Base-by-base conservation (phyloP, 37 sponge, comb jelly and placozoan genomes). In the Oopsacas minuta region DNA sequence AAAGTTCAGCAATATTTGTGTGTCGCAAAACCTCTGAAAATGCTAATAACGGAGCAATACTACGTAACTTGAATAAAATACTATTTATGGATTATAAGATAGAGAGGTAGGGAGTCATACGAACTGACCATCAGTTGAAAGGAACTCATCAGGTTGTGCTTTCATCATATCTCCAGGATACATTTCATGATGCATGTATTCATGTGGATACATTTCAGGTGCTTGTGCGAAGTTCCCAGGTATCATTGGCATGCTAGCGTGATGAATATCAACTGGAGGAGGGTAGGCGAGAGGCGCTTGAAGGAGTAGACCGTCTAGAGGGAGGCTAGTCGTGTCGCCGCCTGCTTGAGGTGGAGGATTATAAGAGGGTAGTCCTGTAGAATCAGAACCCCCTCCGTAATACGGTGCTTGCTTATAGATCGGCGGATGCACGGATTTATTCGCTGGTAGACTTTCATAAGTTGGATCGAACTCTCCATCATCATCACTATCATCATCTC, bases 381-480 rank as follows among this genome's bases (percentile, higher is more conserved):
- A 5, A n/a, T 5, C 30, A 3, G 32, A 25, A 3, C 75, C 75
- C 5, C 75, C 75, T 25, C 28, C 28, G 75, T 61, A 61, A n/a
- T 61, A 61, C 75, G 75, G 75, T 32, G 75, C 75, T n/a, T 25
- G 20, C 22, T 61, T 61, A n/a, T 61, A 61, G 3, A 10, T 34
- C 3, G 75, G 75, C 28, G 75, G 75, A n/a, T 61, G 7, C 28
- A 12, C 22, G 75, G 75, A 10, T 61, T 61, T 61, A 61, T 61
- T 61, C 28, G 75, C 75, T 10, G 75, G 75, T 61, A 61, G 22
- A 12, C 75, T 61, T 34, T 61, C 75, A 34, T 61, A 61, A 34
- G 75, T 61, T 7, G 75, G 75, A 61, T 61, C 75, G 75, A 61
- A 61, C 30, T 61, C 75, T 61, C 75, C 75, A 34, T 61, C 75